Evolutionary conservation across 2,797 vertebrate species (phyloP).

Genomic region (Argya squamiceps): DNA sequence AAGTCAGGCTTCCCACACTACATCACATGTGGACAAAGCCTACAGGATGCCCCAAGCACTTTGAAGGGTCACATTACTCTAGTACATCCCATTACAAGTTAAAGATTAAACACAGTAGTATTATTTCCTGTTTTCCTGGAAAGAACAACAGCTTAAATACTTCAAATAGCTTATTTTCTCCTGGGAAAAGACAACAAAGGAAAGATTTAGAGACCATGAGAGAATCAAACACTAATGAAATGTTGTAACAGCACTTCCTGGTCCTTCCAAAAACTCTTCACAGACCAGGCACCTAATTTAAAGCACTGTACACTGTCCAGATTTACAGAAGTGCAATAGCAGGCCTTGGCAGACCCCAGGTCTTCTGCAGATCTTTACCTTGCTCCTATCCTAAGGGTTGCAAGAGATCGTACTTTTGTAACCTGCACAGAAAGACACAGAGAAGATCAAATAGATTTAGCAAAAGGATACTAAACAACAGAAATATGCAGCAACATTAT

Average conservation of each 20-base stretch:
- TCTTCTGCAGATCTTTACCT: constrained; percentile 65
- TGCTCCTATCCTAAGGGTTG: constrained; percentile 67
- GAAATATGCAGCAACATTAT: background rate
- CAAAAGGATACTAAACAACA: background rate
- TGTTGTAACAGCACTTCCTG: background rate
- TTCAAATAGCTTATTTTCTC: constrained; percentile 32
- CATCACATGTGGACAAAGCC: constrained; percentile 7
- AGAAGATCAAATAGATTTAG: constrained; percentile 63
- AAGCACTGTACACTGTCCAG: constrained; percentile 40
- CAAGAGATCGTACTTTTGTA: constrained; percentile 67
- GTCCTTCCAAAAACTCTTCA: constrained; percentile 52
- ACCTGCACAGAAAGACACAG: constrained; percentile 74
- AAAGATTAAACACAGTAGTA: constrained; percentile 1
- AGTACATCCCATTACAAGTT: background rate
- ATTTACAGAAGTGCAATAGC: constrained; percentile 51
- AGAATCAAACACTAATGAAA: background rate
- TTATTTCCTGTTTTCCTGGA: background rate
- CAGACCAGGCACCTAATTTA: constrained; percentile 32
- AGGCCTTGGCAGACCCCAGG: constrained; percentile 63
- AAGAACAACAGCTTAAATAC: constrained; percentile 16
- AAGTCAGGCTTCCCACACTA: constrained; percentile 38
- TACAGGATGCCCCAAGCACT: background rate
- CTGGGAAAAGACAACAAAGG: constrained; percentile 25
- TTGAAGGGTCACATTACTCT: background rate
- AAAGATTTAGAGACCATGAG: background rate